Base-by-base conservation (phyloP, 2,113 vertebrate species). In the Coreoperca whiteheadi region DNA sequence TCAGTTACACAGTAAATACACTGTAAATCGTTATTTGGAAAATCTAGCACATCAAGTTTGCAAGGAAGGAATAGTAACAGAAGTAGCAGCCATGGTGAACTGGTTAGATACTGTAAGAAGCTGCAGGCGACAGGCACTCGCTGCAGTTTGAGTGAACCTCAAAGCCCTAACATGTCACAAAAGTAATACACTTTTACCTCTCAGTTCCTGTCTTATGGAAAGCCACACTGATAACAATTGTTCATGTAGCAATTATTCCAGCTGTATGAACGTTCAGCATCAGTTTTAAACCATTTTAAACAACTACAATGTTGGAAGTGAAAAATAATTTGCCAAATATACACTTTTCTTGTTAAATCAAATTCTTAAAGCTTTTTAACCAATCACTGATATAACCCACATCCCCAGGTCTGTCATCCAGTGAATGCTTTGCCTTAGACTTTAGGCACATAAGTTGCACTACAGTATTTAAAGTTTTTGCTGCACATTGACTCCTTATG, bases 381-480 rank as follows among this genome's bases (percentile, higher is more conserved):
- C 28, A 32, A 16, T 69, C 12, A n/a, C 28, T 15, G 21, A 23
- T 48, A 28, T 48, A 28, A 65, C 8, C 18, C 30, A 46, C 11
- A 63, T 56, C 48, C 25, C 5, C 8, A 23, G 21, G 18, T 43
- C 46, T 46, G 30, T 65, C 25, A 54, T 7, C 10, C 9, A 23
- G 14, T 25, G 16, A 30, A 20, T 73, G 28, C 15, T 30, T 66
- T 57, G 25, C 28, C 23, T 48, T 25, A 9, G 21, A 50, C 41
- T 51, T 11, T 28, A 30, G 43, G 3, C 8, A 53, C 4, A 9
- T 59, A 34, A 76, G 18, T 64, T 32, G 6, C 39, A 75, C 32
- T 9, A 4, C 18, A 21, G 41, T 76, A 43, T 80, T 39, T 57
- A 51, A 70, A 37, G 32, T 81, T 83, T 77, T 60, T 39, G 61